Conservation (phyloP, 1,140 invertebrate species). For the Heliconius himera region DNA sequence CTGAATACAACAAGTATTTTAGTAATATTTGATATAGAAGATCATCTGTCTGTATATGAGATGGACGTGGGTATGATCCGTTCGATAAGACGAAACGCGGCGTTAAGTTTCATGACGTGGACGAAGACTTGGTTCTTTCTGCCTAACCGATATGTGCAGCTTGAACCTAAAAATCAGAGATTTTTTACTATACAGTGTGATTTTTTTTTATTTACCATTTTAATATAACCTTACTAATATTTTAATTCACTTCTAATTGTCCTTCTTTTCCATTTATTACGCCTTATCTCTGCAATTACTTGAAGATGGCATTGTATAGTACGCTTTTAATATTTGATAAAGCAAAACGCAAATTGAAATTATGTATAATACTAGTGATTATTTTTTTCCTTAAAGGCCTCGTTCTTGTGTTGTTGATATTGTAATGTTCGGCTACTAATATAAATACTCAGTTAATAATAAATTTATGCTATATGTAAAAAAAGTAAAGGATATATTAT, state of each 20-base stretch:
- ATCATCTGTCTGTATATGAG: too few relatives aligned
- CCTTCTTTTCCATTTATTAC: background rate
- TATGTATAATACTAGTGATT: background rate
- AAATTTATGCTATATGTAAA: background rate
- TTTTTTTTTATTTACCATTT: background rate
- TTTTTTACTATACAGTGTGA: too few relatives aligned
- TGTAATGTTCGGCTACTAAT: too few relatives aligned
- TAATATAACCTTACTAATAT: background rate
- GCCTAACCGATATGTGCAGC: too few relatives aligned
- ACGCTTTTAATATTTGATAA: background rate
- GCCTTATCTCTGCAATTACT: background rate
- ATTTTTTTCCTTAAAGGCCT: background rate
- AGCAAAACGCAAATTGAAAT: background rate
- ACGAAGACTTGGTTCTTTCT: too few relatives aligned
- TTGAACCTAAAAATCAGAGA: too few relatives aligned
- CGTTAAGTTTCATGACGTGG: too few relatives aligned
- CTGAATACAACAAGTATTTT: background rate
- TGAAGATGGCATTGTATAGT: background rate
- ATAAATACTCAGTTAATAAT: too few relatives aligned
- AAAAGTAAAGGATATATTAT: background rate
- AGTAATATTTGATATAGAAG: background rate
- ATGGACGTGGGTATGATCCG: too few relatives aligned
- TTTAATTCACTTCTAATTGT: background rate
- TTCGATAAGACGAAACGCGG: too few relatives aligned
- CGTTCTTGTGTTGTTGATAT: background rate